phyloP scores from a whole-genome alignment of 2,888 invertebrate genomes.

The Dugesia japonica region DNA sequence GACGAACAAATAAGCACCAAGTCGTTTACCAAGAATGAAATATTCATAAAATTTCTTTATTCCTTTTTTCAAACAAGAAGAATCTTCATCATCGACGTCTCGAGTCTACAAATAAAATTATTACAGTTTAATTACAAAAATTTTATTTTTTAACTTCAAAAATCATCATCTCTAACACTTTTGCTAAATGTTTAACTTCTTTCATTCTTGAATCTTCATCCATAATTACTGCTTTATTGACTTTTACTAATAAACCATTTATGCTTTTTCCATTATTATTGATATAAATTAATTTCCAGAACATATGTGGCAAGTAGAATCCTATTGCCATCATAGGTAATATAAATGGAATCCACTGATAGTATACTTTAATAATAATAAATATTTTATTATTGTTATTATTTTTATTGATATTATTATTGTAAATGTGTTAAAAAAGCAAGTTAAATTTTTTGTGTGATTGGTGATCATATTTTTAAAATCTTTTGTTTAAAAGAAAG shows the following conservation, averaged over 20 bases:
- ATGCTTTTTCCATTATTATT: background rate
- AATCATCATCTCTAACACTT: background rate
- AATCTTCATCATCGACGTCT: background rate
- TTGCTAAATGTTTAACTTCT: background rate
- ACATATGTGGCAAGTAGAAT: background rate
- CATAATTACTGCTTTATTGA: background rate
- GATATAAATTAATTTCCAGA: background rate
- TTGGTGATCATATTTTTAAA: too few relatives aligned
- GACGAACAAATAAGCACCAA: background rate
- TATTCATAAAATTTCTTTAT: background rate
- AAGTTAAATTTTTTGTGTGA: too few relatives aligned
- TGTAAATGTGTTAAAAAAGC: too few relatives aligned
- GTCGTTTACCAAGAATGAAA: background rate
- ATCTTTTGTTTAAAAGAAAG: too few relatives aligned
- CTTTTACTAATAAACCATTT: background rate
- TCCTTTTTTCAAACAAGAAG: background rate
- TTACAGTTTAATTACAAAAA: background rate
- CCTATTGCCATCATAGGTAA: background rate
- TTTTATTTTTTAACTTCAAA: background rate
- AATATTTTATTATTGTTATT: background rate
- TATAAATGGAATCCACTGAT: background rate
- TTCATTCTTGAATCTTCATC: background rate
- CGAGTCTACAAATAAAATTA: background rate
- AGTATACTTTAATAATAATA: constrained; percentile 1
- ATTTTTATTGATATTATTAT: background rate